Evolutionary conservation across 2,888 invertebrate species (phyloP), one percentile per base, ranked within the genome.

Genomic region (Biston stratarius): DNA sequence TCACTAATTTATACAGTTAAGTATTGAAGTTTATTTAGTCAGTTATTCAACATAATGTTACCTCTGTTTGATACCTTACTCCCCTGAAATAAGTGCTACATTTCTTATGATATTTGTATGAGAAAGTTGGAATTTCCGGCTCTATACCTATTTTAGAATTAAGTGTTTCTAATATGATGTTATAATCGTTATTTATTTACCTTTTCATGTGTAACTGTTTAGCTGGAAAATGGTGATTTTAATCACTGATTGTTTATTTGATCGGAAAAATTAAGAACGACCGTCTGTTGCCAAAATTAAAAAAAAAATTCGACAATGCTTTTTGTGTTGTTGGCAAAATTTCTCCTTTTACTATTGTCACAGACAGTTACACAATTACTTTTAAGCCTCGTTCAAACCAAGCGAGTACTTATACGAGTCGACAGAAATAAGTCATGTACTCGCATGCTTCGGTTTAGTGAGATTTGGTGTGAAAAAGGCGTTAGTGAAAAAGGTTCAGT

Each of bases 401-500:
- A 56, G 53, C 67, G 10, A 63, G 59, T 63, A 51, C 11, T 60
- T 8, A 45, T 36, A 3, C 62, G 12, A 59, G 67, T 58, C 7
- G 45, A 15, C 48, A 48, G 48, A n/a, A 33, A 57, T 47, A n/a
- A 38, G 36, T 36, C 15, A 15, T 24, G 9, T 51, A 48, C n/a
- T 53, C 55, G 53, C 15, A 15, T 51, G 12, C 34, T n/a, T 38
- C 24, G 15, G 40, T n/a, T 52, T 14, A 12, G 3, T 57, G 15
- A 51, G 14, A 38, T n/a, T 58, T 60, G 38, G 56, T 62, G 60
- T 64, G 47, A 64, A 60, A 40, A 56, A 34, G 38, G 51, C 44
- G 12, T 45, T 85, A 83, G 76, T 70, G 60, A 71, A 85, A 86
- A 80, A 82, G 75, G 80, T 83, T 83, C 83, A 84, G 81, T 85